Conservation (phyloP, 2,888 invertebrate species). For the Tillus elongatus region DNA sequence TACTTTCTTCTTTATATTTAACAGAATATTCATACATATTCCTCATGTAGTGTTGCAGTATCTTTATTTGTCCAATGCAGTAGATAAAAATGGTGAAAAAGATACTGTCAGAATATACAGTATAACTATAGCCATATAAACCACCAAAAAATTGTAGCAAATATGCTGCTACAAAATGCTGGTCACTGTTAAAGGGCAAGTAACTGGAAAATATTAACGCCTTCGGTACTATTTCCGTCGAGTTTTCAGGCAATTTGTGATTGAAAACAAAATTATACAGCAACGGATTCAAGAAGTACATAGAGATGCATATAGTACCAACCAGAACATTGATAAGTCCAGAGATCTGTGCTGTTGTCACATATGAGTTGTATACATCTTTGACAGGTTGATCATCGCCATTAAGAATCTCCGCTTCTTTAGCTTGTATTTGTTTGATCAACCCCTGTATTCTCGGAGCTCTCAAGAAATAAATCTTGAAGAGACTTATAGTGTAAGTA, state of each 20-base stretch:
- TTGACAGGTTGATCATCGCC: background rate
- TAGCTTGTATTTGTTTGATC: background rate
- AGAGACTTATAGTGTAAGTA: background rate
- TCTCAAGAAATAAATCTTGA: background rate
- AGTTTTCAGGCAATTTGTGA: background rate
- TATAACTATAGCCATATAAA: background rate
- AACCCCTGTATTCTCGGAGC: constrained; percentile 1
- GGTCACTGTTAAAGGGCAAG: background rate
- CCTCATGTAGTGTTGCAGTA: background rate
- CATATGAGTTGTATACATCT: background rate
- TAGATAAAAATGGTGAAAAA: background rate
- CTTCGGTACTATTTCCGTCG: background rate
- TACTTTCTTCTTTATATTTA: background rate
- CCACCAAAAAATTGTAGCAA: background rate
- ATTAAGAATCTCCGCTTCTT: background rate
- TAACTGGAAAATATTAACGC: background rate
- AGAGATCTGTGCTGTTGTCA: background rate
- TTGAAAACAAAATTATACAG: background rate
- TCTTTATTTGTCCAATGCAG: background rate
- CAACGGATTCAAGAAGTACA: background rate
- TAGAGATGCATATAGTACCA: background rate
- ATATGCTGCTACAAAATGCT: background rate
- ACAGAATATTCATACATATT: background rate
- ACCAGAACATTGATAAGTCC: background rate
- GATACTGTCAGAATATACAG: background rate